Percentiles rank a stretch among this genome's conserved stretches.
These are phyloP conservation scores for Asobara japonica DNA, from an alignment of 1,140 invertebrate species.

Conservation along the genomic window DNA sequence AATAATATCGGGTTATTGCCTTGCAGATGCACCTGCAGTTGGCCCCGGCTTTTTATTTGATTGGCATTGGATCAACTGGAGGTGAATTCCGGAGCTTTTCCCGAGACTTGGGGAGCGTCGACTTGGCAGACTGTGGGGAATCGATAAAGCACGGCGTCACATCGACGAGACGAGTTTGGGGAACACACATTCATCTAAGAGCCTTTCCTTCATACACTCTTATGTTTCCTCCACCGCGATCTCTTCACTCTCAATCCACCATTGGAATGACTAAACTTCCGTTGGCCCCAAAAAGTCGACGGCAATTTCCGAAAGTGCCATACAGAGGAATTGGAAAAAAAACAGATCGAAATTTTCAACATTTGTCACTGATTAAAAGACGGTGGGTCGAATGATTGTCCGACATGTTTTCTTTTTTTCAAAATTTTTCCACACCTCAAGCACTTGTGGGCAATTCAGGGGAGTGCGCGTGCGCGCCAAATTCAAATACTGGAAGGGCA, in stretches of 20 bases:
- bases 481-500: too few species aligned
- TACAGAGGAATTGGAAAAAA: too few species aligned
- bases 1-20: too few species aligned
- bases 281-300: not conserved
- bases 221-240: not conserved
- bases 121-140: not conserved
- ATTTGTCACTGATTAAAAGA: too few species aligned
- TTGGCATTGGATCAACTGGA: not conserved
- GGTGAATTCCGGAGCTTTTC: not conserved
- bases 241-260: not conserved
- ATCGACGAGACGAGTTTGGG: not conserved
- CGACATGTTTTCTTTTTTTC: too few species aligned
- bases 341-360: too few species aligned
- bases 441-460: too few species aligned
- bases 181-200: not conserved
- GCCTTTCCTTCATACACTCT: not conserved
- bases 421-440: not conserved
- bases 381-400: too few species aligned
- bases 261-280: not conserved
- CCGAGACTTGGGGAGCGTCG: not conserved
- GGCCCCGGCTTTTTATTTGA: not conserved
- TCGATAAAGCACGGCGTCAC: slow-evolving; percentile 4
- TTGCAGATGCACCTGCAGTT: not conserved
- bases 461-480: too few species aligned
- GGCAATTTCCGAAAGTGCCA: not conserved